Evolutionary conservation across 1,140 invertebrate species (phyloP).

Genomic region (Cydia strobilella): DNA sequence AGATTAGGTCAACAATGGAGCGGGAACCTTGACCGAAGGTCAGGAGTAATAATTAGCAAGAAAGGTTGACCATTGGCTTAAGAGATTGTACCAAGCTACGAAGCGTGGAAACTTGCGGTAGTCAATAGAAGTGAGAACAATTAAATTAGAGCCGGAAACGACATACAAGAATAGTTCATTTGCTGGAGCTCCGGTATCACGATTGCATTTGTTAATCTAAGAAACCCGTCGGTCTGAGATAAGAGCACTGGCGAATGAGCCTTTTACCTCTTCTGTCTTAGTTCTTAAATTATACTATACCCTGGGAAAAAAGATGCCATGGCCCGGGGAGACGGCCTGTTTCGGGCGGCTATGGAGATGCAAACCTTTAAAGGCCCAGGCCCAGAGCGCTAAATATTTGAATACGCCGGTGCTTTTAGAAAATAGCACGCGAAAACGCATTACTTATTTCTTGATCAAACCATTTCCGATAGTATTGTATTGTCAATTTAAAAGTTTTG

Average conservation of each 20-base stretch:
- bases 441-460: too few relatives aligned
- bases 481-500: too few relatives aligned
- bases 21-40: conserved; percentile 22
- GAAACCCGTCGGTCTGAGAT: background rate
- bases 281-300: too few relatives aligned
- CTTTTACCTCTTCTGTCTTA: background rate
- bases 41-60: conserved; percentile 21
- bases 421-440: too few relatives aligned
- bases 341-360: too few relatives aligned
- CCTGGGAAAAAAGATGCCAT: too few relatives aligned
- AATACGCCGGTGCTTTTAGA: too few relatives aligned
- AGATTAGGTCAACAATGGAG: conserved; percentile 28
- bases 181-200: background rate
- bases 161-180: conserved; percentile 10
- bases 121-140: conserved; percentile 20
- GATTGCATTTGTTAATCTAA: conserved; percentile 1
- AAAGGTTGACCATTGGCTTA: conserved; percentile 26
- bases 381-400: too few relatives aligned
- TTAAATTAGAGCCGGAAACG: conserved; percentile 16
- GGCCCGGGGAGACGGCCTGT: too few relatives aligned
- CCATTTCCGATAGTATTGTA: too few relatives aligned
- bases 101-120: conserved; percentile 13
- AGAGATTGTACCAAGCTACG: background rate
- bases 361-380: too few relatives aligned
- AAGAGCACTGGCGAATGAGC: background rate